phyloP scores from a whole-genome alignment of 2,797 vertebrate species.

The Agapornis canus region DNA sequence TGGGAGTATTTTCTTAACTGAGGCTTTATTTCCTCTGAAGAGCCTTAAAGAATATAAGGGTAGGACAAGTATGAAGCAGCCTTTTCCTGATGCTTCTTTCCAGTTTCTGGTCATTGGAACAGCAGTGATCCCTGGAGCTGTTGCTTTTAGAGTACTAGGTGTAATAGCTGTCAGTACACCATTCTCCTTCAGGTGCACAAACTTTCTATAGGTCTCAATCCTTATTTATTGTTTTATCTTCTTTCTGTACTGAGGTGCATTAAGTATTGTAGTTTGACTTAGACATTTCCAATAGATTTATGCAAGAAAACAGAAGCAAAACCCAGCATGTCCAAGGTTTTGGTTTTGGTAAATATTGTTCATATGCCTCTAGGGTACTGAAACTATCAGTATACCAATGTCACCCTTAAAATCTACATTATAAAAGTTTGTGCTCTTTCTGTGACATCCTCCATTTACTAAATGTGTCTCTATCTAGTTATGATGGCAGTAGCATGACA shows the following conservation, averaged over 20 bases:
- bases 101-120: not conserved
- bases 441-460: not conserved
- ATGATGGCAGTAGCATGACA: not conserved
- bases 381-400: not conserved
- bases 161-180: not conserved
- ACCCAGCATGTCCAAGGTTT: not conserved
- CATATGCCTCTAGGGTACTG: not conserved
- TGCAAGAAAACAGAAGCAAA: not conserved
- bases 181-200: not conserved
- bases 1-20: not conserved
- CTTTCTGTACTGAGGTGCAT: not conserved
- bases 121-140: not conserved
- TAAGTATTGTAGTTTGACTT: not conserved
- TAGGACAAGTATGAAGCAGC: not conserved
- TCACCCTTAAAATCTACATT: not conserved
- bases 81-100: not conserved
- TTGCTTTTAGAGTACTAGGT: not conserved
- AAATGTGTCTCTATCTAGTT: not conserved
- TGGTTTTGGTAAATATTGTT: not conserved
- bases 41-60: not conserved
- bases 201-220: not conserved
- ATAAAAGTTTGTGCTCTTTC: not conserved
- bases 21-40: not conserved
- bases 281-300: not conserved
- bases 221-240: not conserved